Conservation (phyloP, 2,888 invertebrate genomes). For the Macrophya annulata region DNA sequence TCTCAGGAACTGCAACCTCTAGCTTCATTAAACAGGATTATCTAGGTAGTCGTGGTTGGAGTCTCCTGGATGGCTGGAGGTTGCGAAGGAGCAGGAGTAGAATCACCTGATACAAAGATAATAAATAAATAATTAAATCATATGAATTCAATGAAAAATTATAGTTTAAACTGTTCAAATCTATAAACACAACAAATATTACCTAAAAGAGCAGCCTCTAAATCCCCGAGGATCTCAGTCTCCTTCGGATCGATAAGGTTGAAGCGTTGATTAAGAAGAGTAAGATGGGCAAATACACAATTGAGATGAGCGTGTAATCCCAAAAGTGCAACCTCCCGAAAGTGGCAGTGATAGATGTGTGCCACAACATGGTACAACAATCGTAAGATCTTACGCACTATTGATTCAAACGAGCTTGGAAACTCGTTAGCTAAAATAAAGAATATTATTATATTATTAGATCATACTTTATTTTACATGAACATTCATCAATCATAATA, state of each 20-base stretch:
- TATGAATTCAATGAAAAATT: neutral
- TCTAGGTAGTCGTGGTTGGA: conserved; percentile 70
- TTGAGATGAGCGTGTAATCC: conserved; percentile 98
- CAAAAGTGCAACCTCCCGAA: conserved; percentile 96
- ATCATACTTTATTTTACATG: neutral
- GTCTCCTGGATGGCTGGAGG: conserved; percentile 76
- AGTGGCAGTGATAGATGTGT: conserved; percentile 99
- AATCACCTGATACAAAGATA: conserved; percentile 72
- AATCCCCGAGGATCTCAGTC: conserved; percentile 95
- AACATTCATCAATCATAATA: conserved; percentile 1
- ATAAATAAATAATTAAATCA: conserved; percentile 15
- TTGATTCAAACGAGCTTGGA: conserved; percentile 95
- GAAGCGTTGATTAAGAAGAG: conserved; percentile 92
- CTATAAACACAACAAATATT: conserved; percentile 56
- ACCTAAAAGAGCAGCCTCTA: conserved; percentile 89
- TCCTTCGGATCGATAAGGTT: conserved; percentile 97
- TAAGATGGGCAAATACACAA: conserved; percentile 98
- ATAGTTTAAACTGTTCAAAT: neutral
- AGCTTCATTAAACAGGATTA: conserved; percentile 68
- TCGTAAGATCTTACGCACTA: conserved; percentile 97
- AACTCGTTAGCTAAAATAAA: conserved; percentile 90
- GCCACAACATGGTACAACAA: conserved; percentile 99
- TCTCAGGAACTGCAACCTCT: conserved; percentile 78
- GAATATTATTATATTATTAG: neutral
- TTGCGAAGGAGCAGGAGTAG: conserved; percentile 76